Base-by-base conservation (phyloP, 1,140 invertebrate species). In the Aphelenchoides besseyi region DNA sequence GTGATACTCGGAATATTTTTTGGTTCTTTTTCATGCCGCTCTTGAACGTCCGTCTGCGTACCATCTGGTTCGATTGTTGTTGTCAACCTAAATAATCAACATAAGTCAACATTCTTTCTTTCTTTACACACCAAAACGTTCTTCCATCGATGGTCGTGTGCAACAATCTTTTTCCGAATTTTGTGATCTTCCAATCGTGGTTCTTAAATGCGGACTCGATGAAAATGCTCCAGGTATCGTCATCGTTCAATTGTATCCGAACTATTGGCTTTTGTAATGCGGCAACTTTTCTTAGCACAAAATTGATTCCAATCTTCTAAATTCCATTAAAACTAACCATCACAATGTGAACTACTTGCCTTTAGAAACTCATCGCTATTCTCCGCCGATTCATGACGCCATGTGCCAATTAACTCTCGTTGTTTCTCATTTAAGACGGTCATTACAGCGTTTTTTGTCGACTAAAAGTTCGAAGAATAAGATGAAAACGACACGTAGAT, bases 121-220 rank as follows among this genome's bases (percentile, higher is more conserved):
- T n/a, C 5, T 8, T n/a, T 41, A 41, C 37, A 8, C n/a, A 41
- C 37, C 37, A 41, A 41, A 41, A 41, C 5, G 5, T 41, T 41
- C 37, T 41, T 41, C 37, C 37, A 41, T 41, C 37, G n/a, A 41
- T 59, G 5, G 55, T 59, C 23, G 26, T 29, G 5, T 33, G 55
- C 23, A 33, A 5, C 5, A 29, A 29, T 8, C 55, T 5, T 29
- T 33, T 12, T 5, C 12, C 32, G 55, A 59, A 8, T 59, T 33
- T 28, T 8, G 23, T 8, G 55, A 23, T 5, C n/a, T n/a, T n/a
- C 5, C 18, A 59, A 59, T 59, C 55, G 55, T 28, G 26, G 18
- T 29, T 59, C 23, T 59, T 59, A 23, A 59, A 59, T 28, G 55
- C 55, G 5, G 55, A 59, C 18, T 59, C 55, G 18, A 59, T 59